phyloP scores from a whole-genome alignment of 2,797 vertebrate species.

The Diceros bicornis region DNA sequence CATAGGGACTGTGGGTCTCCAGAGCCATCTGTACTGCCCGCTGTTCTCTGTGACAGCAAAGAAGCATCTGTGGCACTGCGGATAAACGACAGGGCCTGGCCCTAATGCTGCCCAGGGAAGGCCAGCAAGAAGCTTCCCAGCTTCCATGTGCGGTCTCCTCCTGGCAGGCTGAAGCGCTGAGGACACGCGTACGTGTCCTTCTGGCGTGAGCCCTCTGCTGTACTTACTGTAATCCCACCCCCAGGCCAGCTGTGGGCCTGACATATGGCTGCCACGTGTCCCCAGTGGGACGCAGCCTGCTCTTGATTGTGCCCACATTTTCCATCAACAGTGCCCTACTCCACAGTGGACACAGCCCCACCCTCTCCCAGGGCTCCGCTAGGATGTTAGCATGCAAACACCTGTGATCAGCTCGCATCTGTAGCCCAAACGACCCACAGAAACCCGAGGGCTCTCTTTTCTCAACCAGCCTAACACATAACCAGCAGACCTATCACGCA shows the following conservation, averaged over 20 bases:
- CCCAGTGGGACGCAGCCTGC: background rate
- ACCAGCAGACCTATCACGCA: background rate
- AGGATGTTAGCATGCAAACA: background rate
- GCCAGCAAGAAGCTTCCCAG: background rate
- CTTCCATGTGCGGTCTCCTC: too few relatives aligned
- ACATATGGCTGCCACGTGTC: background rate
- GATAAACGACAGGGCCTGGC: background rate
- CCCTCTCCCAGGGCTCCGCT: background rate
- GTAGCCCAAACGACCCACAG: background rate
- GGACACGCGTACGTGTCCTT: rapidly evolving
- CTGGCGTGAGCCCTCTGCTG: too few relatives aligned
- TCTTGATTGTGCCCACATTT: background rate
- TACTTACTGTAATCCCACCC: background rate
- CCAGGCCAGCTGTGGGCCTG: background rate
- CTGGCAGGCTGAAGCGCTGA: background rate
- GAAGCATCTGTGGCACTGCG: background rate
- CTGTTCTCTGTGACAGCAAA: background rate
- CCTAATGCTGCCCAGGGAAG: background rate
- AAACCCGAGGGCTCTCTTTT: background rate
- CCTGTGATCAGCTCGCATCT: background rate
- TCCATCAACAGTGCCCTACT: background rate
- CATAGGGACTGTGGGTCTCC: background rate
- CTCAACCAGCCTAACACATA: background rate
- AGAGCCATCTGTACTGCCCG: background rate
- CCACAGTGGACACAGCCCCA: background rate